Evolutionary conservation across 2,888 invertebrate species (phyloP).

Genomic region (Drosophila quinaria): DNA sequence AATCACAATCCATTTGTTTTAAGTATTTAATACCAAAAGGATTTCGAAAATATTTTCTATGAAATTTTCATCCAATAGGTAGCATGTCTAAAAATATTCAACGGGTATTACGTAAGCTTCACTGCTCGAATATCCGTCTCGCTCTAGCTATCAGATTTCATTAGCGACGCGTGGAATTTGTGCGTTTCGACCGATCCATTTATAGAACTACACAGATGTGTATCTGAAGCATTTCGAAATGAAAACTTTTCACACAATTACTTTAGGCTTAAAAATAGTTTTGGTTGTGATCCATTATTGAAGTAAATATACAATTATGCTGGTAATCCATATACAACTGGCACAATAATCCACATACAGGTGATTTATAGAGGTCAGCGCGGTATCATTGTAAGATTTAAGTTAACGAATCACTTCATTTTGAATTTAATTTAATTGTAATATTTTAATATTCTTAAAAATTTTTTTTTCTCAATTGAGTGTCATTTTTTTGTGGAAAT

Average conservation of each 20-base stretch:
- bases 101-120: slow-evolving; percentile 61
- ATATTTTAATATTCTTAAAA: slow-evolving; percentile 16
- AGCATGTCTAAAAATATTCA: slow-evolving; percentile 46
- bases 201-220: slow-evolving; percentile 58
- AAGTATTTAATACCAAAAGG: slow-evolving; percentile 2
- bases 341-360: slow-evolving; percentile 50
- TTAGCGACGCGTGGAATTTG: slow-evolving; percentile 51
- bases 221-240: slow-evolving; percentile 28
- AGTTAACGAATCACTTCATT: slow-evolving; percentile 40
- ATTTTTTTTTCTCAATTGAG: slow-evolving; percentile 16
- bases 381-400: slow-evolving; percentile 5
- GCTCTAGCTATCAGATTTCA: slow-evolving; percentile 68
- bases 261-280: slow-evolving; percentile 47
- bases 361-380: slow-evolving; percentile 48
- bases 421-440: slow-evolving; percentile 35
- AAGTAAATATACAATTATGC: slow-evolving; percentile 13
- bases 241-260: slow-evolving; percentile 49
- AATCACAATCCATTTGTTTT: not conserved
- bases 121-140: slow-evolving; percentile 45
- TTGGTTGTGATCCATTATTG: slow-evolving; percentile 28
- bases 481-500: slow-evolving; percentile 13
- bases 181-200: slow-evolving; percentile 63
- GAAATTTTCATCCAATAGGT: slow-evolving; percentile 16
- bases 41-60: slow-evolving; percentile 34
- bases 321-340: slow-evolving; percentile 29